Base-by-base conservation (phyloP, 2,113 vertebrate species). In the Malurus cyaneus region DNA sequence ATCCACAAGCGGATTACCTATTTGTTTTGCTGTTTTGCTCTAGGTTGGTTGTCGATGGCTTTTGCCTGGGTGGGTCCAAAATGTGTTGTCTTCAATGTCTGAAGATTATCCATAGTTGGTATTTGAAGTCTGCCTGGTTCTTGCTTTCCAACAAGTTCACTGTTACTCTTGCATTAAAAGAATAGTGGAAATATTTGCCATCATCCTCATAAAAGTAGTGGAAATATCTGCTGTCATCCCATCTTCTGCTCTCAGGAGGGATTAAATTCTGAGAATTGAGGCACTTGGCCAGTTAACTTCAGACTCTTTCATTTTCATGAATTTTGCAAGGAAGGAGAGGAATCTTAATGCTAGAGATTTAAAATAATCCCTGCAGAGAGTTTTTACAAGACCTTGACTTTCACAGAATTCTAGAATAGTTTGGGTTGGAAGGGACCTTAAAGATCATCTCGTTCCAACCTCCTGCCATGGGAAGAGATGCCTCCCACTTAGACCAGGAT, bases 41-140 rank as follows among this genome's bases (percentile, higher is more conserved):
- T 8, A 2, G 26, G 47, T 31, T 81, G 54, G 15, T 60, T 91
- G n/a, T 83, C 0, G 0, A 18, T 77, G n/a, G 3, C 14, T 87
- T 83, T 70, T 54, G 6, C 57, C 34, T 54, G 34, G 66, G 23
- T 1, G 1, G 5, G 10, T 71, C 34, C 46, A 5, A 21, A 53
- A n/a, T 46, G 10, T 44, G 5, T 57, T 50, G 21, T 52, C n/a
- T 54, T 59, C 32, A 47, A 2, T 65, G 21, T 64, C 23, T 78
- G 36, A 61, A 57, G 46, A 57, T 82, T 74, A 53, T 57, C 53
- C 11, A 2, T 15, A 36, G 42, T 39, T 60, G 21, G 28, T 54
- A 18, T 59, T 36, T 80, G 57, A 80, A 25, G 44, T 41, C 12
- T 13, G 11, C 24, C 34, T n/a, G 21, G 11, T 76, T 65, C 36